These are phyloP conservation scores for Hermaeophaga mercurialis DNA, from an alignment of 2,888 invertebrate species.

Conservation along the genomic window DNA sequence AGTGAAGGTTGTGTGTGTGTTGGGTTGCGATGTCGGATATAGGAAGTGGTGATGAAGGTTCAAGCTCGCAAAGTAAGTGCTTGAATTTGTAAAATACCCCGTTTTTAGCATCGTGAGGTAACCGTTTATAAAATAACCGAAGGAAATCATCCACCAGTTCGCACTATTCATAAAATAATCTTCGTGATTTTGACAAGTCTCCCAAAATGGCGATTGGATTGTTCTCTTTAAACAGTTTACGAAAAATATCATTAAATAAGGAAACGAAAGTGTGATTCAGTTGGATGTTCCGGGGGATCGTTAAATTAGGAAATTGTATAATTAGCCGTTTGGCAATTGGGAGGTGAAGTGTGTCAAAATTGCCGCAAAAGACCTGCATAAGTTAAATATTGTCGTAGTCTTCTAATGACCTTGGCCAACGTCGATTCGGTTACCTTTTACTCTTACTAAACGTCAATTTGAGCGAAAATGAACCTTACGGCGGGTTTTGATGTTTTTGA, in stretches of 20 bases:
- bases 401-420: conserved; percentile 57
- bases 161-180: conserved; percentile 24
- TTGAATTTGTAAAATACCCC: conserved; percentile 32
- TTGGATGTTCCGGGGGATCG: background rate
- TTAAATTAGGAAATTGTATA: background rate
- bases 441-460: conserved; percentile 43
- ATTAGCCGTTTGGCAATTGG: conserved; percentile 22
- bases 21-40: conserved; percentile 73
- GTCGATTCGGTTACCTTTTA: conserved; percentile 55
- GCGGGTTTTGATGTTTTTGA: conserved; percentile 42
- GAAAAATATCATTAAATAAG: conserved; percentile 23
- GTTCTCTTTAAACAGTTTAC: conserved; percentile 32
- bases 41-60: conserved; percentile 80
- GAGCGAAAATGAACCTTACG: conserved; percentile 44
- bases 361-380: conserved; percentile 47
- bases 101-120: conserved; percentile 17
- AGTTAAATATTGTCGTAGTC: conserved; percentile 55
- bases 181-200: conserved; percentile 47
- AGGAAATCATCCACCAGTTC: background rate
- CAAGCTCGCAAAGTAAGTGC: conserved; percentile 79
- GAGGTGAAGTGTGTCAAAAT: conserved; percentile 39
- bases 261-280: background rate
- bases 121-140: conserved; percentile 1
- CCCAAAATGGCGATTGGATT: conserved; percentile 51
- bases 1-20: conserved; percentile 55